Percentiles rank a stretch among this genome's conserved stretches.
Conservation (phyloP, 92 coral and sea anemone genomes). For the Metridium senile region DNA sequence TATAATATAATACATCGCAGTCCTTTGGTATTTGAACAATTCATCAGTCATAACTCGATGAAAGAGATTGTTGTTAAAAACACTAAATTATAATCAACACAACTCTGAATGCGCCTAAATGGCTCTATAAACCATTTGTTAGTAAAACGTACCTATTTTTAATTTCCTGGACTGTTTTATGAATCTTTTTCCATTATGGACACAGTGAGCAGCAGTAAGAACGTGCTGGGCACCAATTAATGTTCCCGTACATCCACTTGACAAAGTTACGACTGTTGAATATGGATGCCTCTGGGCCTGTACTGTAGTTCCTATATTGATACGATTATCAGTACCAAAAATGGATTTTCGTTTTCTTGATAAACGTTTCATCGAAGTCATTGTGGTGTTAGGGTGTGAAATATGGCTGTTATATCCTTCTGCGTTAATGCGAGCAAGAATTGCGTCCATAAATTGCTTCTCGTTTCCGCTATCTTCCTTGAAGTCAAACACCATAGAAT, state of each 20-base stretch:
- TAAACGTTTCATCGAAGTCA: neutral
- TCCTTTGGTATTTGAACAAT: slow-evolving; percentile 29
- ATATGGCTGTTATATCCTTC: neutral
- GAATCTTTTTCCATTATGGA: slow-evolving; percentile 67
- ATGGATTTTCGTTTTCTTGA: slow-evolving; percentile 29
- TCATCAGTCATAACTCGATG: neutral
- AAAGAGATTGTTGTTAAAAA: slow-evolving; percentile 11
- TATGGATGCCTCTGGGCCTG: slow-evolving; percentile 74
- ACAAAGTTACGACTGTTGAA: slow-evolving; percentile 71
- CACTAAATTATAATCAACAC: slow-evolving; percentile 4
- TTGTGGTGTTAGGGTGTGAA: neutral
- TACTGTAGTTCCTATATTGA: slow-evolving; percentile 53
- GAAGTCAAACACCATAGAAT: slow-evolving; percentile 19
- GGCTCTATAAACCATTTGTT: neutral
- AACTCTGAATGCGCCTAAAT: neutral
- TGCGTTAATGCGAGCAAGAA: slow-evolving; percentile 12
- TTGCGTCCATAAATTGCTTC: slow-evolving; percentile 28
- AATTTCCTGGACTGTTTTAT: slow-evolving; percentile 51
- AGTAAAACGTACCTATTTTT: slow-evolving; percentile 68
- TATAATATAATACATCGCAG: slow-evolving; percentile 1
- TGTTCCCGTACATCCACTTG: slow-evolving; percentile 83
- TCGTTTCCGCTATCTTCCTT: slow-evolving; percentile 34
- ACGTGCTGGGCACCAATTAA: slow-evolving; percentile 81
- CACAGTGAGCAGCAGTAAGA: slow-evolving; percentile 88
- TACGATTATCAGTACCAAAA: slow-evolving; percentile 73